These are phyloP conservation scores for Temnothorax longispinosus DNA, from an alignment of 1,140 invertebrate species.

Conservation along the genomic window DNA sequence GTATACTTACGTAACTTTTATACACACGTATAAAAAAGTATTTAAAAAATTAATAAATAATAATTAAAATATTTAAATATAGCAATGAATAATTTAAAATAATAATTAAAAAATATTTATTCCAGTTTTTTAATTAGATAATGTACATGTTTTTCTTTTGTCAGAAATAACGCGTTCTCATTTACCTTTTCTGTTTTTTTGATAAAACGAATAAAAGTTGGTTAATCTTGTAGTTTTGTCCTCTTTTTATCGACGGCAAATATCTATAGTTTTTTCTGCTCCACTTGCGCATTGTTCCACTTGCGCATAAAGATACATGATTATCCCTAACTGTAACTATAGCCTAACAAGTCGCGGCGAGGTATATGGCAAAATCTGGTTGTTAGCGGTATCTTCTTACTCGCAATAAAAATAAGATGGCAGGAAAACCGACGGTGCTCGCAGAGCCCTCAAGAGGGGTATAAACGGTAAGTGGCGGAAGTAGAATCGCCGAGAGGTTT, in stretches of 20 bases:
- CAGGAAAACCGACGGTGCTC: background rate
- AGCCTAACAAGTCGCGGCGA: slow-evolving; percentile 4
- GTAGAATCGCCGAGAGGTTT: slow-evolving; percentile 56
- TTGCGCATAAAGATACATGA: slow-evolving; percentile 10
- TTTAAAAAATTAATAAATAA: too few species aligned
- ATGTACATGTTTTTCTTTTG: too few species aligned
- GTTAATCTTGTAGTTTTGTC: background rate
- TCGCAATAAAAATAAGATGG: slow-evolving; percentile 51
- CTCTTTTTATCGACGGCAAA: background rate
- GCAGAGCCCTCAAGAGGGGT: slow-evolving; percentile 32
- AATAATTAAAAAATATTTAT: background rate
- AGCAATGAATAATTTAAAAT: too few species aligned
- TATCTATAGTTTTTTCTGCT: background rate
- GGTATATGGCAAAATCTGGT: slow-evolving; percentile 25
- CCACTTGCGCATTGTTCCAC: background rate
- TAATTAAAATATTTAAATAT: too few species aligned
- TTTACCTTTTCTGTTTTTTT: background rate
- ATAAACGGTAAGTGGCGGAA: slow-evolving; percentile 53
- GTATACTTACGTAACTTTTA: too few species aligned
- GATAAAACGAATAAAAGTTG: background rate
- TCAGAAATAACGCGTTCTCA: background rate
- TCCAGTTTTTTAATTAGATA: background rate
- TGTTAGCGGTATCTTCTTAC: slow-evolving; percentile 45
- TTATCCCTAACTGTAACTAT: slow-evolving; percentile 1
- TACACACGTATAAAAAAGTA: background rate